Evolutionary conservation across 2,888 invertebrate genomes (phyloP), one percentile per base, ranked within the genome.

Genomic region (Lithophane ornitopus): DNA sequence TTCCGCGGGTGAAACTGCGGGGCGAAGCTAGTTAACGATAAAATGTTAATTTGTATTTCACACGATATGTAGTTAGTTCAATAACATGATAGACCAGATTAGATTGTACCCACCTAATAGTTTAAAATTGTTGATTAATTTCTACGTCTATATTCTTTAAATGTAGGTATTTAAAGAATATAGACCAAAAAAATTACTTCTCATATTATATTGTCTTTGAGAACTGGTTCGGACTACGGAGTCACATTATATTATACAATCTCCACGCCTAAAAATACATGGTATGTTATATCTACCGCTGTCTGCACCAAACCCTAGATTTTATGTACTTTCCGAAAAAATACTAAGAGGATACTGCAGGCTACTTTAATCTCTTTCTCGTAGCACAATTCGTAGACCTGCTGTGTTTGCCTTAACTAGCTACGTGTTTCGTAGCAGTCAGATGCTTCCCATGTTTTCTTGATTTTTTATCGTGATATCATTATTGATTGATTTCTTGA

Each of bases 301-400:
- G 6, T 26, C 19, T 11, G 11, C 63, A 63, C 26, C 26, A 16
- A 28, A 22, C 19, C 28, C 26, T 8, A 44, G 3, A 46, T 8
- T 19, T 22, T 12, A 12, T 6, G 7, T 12, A 8, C 28, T 28
- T 28, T 58, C 28, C 26, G 28, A 28, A 28, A 26, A 58, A 58
- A 28, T 28, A 58, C 58, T 2, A 4, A 34, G 34, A n/a, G n/a
- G n/a, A n/a, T 16, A 56, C 16, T 26, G 26, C n/a, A n/a, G n/a
- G n/a, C 14, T 26, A 19, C 39, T n/a, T 39, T 34, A 19, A 22
- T 28, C 7, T 8, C 2, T 26, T 46, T 28, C 22, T 34, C 66
- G 67, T 82, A 78, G 78, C 67, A 67, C 39, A 14, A 11, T 52
- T 68, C 58, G 70, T 82, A 78, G 63, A 34, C n/a, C 6, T n/a